These are phyloP conservation scores for Prionailurus bengalensis DNA, from an alignment of 2,113 vertebrate species.

Conservation along the genomic window DNA sequence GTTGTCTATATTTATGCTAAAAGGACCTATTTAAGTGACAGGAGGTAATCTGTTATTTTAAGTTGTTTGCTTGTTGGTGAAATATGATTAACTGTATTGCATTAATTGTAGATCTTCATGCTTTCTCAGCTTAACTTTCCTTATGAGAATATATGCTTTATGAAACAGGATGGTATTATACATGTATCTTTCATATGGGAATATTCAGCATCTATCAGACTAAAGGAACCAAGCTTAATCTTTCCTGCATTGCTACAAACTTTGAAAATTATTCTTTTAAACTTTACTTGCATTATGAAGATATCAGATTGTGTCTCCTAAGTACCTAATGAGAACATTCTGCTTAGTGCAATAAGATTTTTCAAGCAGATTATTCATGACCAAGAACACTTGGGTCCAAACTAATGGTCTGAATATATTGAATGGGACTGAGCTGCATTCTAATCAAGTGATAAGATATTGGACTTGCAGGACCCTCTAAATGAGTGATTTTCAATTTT, in stretches of 20 bases:
- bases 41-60: background rate
- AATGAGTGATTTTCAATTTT: background rate
- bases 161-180: background rate
- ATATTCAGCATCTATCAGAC: background rate
- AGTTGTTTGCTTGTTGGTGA: constrained; percentile 29
- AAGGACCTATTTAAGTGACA: background rate
- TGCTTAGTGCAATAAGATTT: background rate
- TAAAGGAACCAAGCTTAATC: background rate
- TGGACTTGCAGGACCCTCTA: background rate
- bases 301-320: background rate
- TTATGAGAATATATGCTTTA: background rate
- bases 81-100: background rate
- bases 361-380: background rate
- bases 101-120: constrained; percentile 20
- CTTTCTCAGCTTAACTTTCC: background rate
- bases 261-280: constrained; percentile 33
- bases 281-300: constrained; percentile 11
- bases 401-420: constrained; percentile 1
- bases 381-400: constrained; percentile 29
- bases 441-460: background rate
- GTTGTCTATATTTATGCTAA: background rate
- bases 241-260: background rate
- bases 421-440: background rate
- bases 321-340: constrained; percentile 1
- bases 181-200: background rate